phyloP scores from a whole-genome alignment of 2,888 invertebrate species.

The Tetragonisca angustula region DNA sequence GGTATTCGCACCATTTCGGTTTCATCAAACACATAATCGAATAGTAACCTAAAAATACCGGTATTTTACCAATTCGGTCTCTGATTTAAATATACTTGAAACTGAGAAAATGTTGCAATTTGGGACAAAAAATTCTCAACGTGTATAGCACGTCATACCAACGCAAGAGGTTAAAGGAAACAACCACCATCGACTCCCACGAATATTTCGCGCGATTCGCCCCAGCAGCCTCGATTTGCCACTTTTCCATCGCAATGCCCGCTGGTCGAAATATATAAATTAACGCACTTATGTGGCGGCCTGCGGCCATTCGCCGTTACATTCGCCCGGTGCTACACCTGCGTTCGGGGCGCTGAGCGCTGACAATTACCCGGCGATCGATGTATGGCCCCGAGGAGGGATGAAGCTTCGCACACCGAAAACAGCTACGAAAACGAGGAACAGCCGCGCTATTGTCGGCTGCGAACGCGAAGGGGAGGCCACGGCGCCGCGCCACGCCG shows the following conservation, averaged over 20 bases:
- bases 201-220: constrained; percentile 34
- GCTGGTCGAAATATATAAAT: constrained; percentile 66
- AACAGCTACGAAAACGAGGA: constrained; percentile 74
- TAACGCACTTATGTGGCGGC: constrained; percentile 78
- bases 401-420: constrained; percentile 67
- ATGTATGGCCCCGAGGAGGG: constrained; percentile 79
- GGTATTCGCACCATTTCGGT: no score
- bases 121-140: no score
- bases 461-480: constrained; percentile 65
- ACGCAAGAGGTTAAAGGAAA: background rate
- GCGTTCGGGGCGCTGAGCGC: constrained; percentile 82
- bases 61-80: no score
- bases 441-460: constrained; percentile 65
- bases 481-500: constrained; percentile 58
- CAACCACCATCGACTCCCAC: constrained; percentile 29
- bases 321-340: constrained; percentile 74
- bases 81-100: no score
- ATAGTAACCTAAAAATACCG: no score
- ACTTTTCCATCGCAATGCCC: constrained; percentile 38
- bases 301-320: constrained; percentile 71
- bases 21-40: no score
- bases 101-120: no score
- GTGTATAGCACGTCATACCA: no score
- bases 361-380: constrained; percentile 83
- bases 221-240: constrained; percentile 46